Evolutionary conservation across 2,113 vertebrate genomes (phyloP), one percentile per base, ranked within the genome.

Genomic region (Trogon surrucura): DNA sequence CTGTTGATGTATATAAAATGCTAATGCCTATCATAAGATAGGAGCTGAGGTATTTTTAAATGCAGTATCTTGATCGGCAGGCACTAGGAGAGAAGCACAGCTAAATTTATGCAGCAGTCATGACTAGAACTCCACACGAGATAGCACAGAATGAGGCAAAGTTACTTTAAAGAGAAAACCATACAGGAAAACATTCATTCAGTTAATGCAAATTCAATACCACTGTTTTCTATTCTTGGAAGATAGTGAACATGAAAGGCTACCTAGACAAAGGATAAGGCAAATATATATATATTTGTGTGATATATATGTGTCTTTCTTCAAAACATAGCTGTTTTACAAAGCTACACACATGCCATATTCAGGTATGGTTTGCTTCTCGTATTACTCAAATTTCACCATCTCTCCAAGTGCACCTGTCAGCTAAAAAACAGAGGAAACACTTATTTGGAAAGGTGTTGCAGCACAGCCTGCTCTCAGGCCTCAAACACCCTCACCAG

Each of bases 371-470:
- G 11, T 67, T 67, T 82, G 41, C 22, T 56, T 67, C 56, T 38
- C 34, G 34, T 1, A 2, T 26, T 22, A 45, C 11, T 19, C 7
- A 56, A 5, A 26, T 34, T 38, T 34, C 20, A 23, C 23, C 10
- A 2, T 14, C 16, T 23, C 32, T 32, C 10, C 34, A 16, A 21
- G 41, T 32, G 47, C 32, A 67, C 23, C 6, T 12, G 2, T 7
- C 36, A 20, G 11, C 25, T n/a, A 30, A 57, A 73, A 64, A 32
- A 25, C 2, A 22, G 3, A 1, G 5, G 2, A 4, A 22, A 16
- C 19, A 10, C 8, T n/a, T 23, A 32, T 38, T 70, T 32, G 29
- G 29, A 32, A 41, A 41, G 16, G 9, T 36, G 3, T 11, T 56
- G 12, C 34, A 51, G 54, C 65, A 73, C 30, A 61, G 8, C 10